Conservation (phyloP, 1,140 invertebrate genomes). For the Bilobella aurantiaca region DNA sequence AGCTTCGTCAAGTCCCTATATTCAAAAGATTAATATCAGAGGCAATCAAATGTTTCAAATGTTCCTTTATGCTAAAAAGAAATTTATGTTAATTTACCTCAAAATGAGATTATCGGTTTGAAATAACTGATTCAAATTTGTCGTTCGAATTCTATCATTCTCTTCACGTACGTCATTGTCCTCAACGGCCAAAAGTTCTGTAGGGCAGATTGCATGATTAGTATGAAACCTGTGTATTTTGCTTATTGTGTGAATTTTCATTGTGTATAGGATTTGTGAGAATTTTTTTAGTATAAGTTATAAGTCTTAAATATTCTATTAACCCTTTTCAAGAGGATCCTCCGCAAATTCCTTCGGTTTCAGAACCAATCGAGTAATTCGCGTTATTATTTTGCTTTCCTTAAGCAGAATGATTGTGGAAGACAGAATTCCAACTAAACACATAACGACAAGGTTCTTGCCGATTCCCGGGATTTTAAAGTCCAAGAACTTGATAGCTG, state of each 20-base stretch:
- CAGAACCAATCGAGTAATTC: background rate
- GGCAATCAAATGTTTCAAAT: background rate
- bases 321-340: background rate
- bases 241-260: no score
- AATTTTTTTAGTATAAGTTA: background rate
- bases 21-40: slow-evolving; percentile 12
- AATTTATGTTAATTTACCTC: no score
- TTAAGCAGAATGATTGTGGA: slow-evolving; percentile 43
- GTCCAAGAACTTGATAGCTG: slow-evolving; percentile 39
- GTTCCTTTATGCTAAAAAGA: no score
- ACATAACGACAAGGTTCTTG: slow-evolving; percentile 45
- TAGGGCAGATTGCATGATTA: no score
- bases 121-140: background rate
- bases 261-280: background rate
- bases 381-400: slow-evolving; percentile 41
- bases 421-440: slow-evolving; percentile 43
- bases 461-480: slow-evolving; percentile 48
- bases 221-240: no score
- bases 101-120: slow-evolving; percentile 14
- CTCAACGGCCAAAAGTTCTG: background rate
- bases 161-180: slow-evolving; percentile 11
- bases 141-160: background rate
- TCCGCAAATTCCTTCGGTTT: background rate
- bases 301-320: background rate
- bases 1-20: slow-evolving; percentile 16